Percentiles rank a stretch among this genome's conserved stretches.
These are phyloP conservation scores for Trialeurodes vaporariorum DNA, from an alignment of 1,140 invertebrate species.

Conservation along the genomic window DNA sequence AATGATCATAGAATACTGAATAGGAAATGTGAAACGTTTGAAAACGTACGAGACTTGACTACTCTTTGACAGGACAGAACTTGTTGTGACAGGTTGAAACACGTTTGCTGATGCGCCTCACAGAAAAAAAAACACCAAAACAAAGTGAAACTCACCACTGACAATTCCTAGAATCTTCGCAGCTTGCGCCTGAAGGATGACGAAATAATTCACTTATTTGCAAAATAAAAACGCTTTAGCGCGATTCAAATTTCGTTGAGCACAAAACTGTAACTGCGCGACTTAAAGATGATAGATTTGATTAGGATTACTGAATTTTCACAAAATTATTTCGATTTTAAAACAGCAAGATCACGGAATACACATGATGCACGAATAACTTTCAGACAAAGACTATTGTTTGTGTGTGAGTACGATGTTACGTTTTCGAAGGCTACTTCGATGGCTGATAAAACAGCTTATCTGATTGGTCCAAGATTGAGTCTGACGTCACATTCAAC, in stretches of 20 bases:
- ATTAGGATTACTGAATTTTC: background rate
- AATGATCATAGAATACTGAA: background rate
- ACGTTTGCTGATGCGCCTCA: too few species aligned
- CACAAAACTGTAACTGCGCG: background rate
- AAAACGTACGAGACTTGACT: background rate
- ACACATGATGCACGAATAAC: background rate
- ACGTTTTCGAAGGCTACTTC: background rate
- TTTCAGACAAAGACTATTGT: background rate
- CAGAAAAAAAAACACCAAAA: background rate
- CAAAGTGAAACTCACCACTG: background rate
- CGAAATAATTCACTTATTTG: background rate
- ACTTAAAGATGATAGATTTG: background rate
- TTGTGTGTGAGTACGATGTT: background rate
- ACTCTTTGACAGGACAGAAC: background rate
- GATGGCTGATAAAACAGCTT: background rate
- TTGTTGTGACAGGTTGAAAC: background rate
- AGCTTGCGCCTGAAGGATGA: background rate
- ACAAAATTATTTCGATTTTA: background rate
- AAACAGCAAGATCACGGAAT: background rate
- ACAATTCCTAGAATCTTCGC: background rate
- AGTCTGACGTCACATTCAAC: background rate
- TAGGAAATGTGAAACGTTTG: background rate
- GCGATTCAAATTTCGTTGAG: background rate
- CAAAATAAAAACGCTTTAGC: background rate
- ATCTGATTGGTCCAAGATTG: background rate